Base-by-base conservation (phyloP, 2,797 vertebrate genomes). In the Microctenopoma stevenorrisi region DNA sequence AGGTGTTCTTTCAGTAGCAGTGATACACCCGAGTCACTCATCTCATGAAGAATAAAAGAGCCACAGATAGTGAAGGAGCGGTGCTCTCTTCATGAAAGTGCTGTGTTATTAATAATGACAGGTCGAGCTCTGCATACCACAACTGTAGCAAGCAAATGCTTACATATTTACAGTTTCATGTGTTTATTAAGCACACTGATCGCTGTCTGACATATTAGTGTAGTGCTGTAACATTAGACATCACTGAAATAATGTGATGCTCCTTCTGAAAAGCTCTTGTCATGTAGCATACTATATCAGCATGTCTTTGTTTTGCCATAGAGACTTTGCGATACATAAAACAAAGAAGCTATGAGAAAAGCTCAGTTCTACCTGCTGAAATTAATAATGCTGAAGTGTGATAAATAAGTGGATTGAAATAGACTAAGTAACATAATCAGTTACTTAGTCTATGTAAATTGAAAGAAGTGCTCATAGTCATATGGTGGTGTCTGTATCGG, bases 11-110 rank as follows among this genome's bases (percentile, higher is more conserved):
- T 3, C 26, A 35, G 37, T n/a, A 8, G 47, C n/a, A 3, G 26
- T n/a, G 56, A 37, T 43, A 11, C 40, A 44, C 8, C 52, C n/a
- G 43, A n/a, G 2, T 16, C 43, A n/a, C 15, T n/a, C 16, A 16
- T 16, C 52, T 74, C 67, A 44, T 38, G 37, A 44, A 54, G 48
- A 60, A 59, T 65, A 14, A 38, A 54, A 35, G 55, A 43, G 22
- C 22, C 38, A 0, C 44, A 8, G 51, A 14, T 25, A 46, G n/a
- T 46, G 44, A 46, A 46, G 6, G 44, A 9, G 44, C 16, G 44
- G 15, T n/a, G 3, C 7, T 3, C 7, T 18, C 16, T 3, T 46
- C 44, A 18, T 46, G 13, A 42, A 42, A 42, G 22, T 46, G 7
- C 43, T 7, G 15, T 8, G 16, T 46, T 46, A n/a, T 16, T 46